These are phyloP conservation scores for Agrenia bidenticulata DNA, from an alignment of 2,888 invertebrate genomes.

Conservation along the genomic window DNA sequence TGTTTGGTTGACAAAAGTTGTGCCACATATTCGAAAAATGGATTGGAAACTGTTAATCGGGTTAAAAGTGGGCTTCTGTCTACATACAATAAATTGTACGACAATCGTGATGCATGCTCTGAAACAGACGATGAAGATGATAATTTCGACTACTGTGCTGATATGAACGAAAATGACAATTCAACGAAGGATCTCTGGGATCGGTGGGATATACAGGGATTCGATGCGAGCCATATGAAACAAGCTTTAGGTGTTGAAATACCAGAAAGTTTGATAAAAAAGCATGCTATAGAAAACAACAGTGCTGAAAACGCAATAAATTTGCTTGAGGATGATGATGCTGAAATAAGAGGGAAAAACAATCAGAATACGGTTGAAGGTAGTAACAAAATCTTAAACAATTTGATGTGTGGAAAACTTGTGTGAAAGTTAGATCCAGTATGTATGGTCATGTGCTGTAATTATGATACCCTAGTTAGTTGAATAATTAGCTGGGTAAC, in stretches of 20 bases:
- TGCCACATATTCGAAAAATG: slow-evolving; percentile 19
- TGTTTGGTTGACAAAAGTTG: slow-evolving; percentile 17
- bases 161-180: slow-evolving; percentile 7
- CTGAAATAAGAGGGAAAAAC: too few relatives aligned
- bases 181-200: neutral
- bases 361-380: neutral
- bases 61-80: neutral
- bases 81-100: slow-evolving; percentile 6
- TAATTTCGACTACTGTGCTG: slow-evolving; percentile 1
- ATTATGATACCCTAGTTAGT: too few relatives aligned
- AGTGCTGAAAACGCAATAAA: neutral
- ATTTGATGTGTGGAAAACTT: too few relatives aligned
- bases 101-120: slow-evolving; percentile 9
- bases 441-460: too few relatives aligned
- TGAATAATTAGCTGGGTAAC: too few relatives aligned
- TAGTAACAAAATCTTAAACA: neutral
- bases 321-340: too few relatives aligned
- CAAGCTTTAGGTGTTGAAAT: slow-evolving; percentile 5
- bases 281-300: neutral
- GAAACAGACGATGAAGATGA: slow-evolving; percentile 3
- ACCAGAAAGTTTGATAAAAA: neutral
- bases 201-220: neutral
- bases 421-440: too few relatives aligned
- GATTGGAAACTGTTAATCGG: slow-evolving; percentile 1
- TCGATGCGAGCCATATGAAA: neutral